phyloP scores from a whole-genome alignment of 2,888 invertebrate species.

The Oscheius onirici region DNA sequence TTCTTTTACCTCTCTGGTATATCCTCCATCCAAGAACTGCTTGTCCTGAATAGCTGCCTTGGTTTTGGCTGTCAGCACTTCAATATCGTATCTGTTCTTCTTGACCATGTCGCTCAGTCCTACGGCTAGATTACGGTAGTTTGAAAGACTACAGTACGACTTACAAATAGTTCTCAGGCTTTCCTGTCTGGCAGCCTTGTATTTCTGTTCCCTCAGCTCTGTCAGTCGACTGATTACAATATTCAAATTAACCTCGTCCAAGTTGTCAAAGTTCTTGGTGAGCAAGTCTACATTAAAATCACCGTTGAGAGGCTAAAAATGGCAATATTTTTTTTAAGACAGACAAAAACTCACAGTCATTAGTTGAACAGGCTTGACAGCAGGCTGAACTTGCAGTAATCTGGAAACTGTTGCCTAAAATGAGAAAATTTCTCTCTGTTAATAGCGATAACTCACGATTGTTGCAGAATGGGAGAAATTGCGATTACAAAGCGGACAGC shows the following conservation, averaged over 20 bases:
- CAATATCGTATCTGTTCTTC: background rate
- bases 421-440: too few species aligned
- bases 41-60: slow-evolving; percentile 21
- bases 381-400: too few species aligned
- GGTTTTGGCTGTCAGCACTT: background rate
- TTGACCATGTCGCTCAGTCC: background rate
- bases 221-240: background rate
- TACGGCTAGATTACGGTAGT: background rate
- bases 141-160: background rate
- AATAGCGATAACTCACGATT: too few species aligned
- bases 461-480: too few species aligned
- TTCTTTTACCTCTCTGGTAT: background rate
- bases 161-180: background rate
- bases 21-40: slow-evolving; percentile 5
- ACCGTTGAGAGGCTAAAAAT: too few species aligned
- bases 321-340: too few species aligned
- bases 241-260: too few species aligned
- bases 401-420: too few species aligned
- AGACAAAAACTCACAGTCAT: too few species aligned
- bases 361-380: too few species aligned
- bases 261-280: too few species aligned
- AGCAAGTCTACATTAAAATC: too few species aligned
- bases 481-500: background rate
- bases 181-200: background rate
- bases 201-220: background rate